These are phyloP conservation scores for Acronicta leporina DNA, from an alignment of 2,888 invertebrate species.

Conservation along the genomic window DNA sequence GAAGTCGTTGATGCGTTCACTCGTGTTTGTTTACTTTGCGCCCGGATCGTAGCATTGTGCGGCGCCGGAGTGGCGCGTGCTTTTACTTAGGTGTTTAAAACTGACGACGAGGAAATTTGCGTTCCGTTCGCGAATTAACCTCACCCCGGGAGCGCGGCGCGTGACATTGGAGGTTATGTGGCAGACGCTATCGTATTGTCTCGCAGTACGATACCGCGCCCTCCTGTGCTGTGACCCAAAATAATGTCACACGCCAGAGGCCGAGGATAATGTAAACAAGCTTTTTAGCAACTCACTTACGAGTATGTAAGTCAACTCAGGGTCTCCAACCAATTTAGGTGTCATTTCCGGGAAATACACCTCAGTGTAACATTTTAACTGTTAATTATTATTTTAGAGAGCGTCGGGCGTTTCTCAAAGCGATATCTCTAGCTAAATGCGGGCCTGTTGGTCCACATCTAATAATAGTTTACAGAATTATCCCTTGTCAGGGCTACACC, in stretches of 20 bases:
- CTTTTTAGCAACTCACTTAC: constrained; percentile 56
- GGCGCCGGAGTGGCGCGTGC: constrained; percentile 49
- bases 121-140: constrained; percentile 23
- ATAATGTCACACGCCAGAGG: constrained; percentile 65
- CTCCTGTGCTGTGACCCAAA: constrained; percentile 58
- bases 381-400: constrained; percentile 62
- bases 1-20: constrained; percentile 68
- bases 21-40: constrained; percentile 69
- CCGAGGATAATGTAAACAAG: constrained; percentile 67
- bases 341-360: constrained; percentile 76
- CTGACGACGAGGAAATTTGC: constrained; percentile 22
- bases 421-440: constrained; percentile 57
- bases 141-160: constrained; percentile 39
- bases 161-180: constrained; percentile 17
- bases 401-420: constrained; percentile 35
- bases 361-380: constrained; percentile 56
- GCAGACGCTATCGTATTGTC: constrained; percentile 52
- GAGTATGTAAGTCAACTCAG: constrained; percentile 57
- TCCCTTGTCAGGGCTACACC: constrained; percentile 50
- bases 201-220: constrained; percentile 20
- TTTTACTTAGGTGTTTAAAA: constrained; percentile 24
- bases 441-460: constrained; percentile 53
- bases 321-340: constrained; percentile 50
- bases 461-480: constrained; percentile 60
- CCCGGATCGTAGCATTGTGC: constrained; percentile 41